Evolutionary conservation across 2,113 vertebrate species (phyloP).

Genomic region (Prolemur simus): DNA sequence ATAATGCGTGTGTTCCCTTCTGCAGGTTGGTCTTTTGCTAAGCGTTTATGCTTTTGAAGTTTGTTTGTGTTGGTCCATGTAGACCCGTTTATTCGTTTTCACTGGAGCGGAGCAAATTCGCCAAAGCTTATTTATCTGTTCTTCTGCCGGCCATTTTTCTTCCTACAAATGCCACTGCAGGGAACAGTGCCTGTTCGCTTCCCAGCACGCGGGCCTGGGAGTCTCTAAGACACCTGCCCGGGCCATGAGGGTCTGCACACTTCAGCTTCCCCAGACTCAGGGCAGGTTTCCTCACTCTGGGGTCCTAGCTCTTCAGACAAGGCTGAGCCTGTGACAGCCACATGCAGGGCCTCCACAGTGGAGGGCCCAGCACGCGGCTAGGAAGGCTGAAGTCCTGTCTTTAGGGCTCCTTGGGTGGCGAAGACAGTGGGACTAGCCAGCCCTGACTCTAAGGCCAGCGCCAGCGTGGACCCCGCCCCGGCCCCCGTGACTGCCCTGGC

Average conservation of each 20-base stretch:
- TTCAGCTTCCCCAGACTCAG: neutral
- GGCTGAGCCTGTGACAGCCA: neutral
- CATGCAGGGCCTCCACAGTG: neutral
- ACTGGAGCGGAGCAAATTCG: neutral
- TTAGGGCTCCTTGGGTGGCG: neutral
- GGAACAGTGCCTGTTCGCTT: neutral
- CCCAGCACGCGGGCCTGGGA: rapidly evolving
- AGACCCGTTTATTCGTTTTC: neutral
- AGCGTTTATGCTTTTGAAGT: too few relatives aligned
- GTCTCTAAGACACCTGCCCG: neutral
- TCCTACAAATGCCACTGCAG: neutral
- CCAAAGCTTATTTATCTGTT: neutral
- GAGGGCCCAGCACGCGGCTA: rapidly evolving
- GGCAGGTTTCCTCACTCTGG: neutral
- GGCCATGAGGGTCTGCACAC: too few relatives aligned
- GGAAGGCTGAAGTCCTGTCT: neutral
- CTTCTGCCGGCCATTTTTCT: neutral
- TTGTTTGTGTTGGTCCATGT: neutral
- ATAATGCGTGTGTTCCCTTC: neutral
- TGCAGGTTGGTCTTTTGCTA: neutral
- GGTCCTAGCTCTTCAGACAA: neutral
- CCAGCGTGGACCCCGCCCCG: rapidly evolving
- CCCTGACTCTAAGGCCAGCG: neutral
- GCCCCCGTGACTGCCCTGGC: too few relatives aligned
- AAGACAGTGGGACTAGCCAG: neutral